Evolutionary conservation across 2,113 vertebrate species (phyloP).

Genomic region (Candoia aspera): DNA sequence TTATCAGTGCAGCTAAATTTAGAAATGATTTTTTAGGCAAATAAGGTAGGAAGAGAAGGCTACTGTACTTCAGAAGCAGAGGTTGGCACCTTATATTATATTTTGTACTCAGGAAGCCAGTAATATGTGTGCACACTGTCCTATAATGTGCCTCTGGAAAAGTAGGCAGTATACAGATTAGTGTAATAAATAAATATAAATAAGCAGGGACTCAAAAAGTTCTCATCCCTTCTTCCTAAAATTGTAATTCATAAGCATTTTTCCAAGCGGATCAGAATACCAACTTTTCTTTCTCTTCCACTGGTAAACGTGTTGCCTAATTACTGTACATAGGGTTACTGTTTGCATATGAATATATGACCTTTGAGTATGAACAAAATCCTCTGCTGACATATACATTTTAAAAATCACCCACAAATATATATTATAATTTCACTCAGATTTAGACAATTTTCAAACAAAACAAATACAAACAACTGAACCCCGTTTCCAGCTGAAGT

Average conservation of each 20-base stretch:
- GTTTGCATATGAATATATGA: not conserved
- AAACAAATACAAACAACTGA: not conserved
- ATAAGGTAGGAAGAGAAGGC: not conserved
- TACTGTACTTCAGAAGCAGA: not conserved
- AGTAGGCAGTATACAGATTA: not conserved
- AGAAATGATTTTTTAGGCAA: not conserved
- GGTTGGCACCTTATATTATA: not conserved
- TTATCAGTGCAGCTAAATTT: conserved; percentile 33
- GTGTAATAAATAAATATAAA: not conserved
- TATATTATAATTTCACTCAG: not conserved
- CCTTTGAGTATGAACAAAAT: not conserved
- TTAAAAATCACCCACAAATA: not conserved
- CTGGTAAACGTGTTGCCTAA: not conserved
- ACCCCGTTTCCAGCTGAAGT: not conserved
- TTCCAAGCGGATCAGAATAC: not conserved
- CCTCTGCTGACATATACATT: not conserved
- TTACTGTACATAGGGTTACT: not conserved
- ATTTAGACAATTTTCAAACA: not conserved
- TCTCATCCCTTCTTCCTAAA: not conserved
- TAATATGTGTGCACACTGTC: not conserved
- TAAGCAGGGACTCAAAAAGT: not conserved
- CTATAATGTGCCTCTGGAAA: not conserved
- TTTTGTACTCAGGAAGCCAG: not conserved
- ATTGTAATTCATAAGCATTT: not conserved
- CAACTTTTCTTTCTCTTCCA: not conserved